These are phyloP conservation scores for Eurytoma adleriae DNA, from an alignment of 2,888 invertebrate genomes.

Conservation along the genomic window DNA sequence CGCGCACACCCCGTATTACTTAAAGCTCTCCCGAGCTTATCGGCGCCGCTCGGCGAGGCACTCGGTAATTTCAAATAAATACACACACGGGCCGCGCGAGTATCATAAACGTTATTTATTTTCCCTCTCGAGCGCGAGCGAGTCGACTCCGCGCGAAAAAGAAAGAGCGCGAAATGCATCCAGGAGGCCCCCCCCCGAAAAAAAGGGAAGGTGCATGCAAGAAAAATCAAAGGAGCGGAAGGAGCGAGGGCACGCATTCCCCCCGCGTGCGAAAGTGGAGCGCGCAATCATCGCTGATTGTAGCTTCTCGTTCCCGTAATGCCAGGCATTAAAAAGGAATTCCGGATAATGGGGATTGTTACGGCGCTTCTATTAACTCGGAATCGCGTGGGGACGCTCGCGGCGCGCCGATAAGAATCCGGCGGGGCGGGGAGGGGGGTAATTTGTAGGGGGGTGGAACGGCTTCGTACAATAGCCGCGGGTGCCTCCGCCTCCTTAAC, in stretches of 20 bases:
- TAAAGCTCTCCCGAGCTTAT: slow-evolving; percentile 31
- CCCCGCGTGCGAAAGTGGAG: slow-evolving; percentile 22
- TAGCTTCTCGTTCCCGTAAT: slow-evolving; percentile 45
- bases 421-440: no score
- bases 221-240: no score
- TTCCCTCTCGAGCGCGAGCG: background rate
- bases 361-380: slow-evolving; percentile 43
- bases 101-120: slow-evolving; percentile 19
- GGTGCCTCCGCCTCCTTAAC: slow-evolving; percentile 16
- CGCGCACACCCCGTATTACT: slow-evolving; percentile 13
- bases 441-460: no score
- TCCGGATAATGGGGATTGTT: slow-evolving; percentile 54
- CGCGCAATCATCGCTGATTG: slow-evolving; percentile 18
- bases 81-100: background rate
- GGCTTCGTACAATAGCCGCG: no score
- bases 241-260: no score
- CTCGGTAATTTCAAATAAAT: slow-evolving; percentile 30
- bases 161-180: background rate
- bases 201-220: background rate
- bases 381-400: slow-evolving; percentile 1
- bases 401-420: slow-evolving; percentile 12
- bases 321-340: slow-evolving; percentile 49
- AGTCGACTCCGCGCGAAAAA: background rate
- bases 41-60: slow-evolving; percentile 26
- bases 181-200: background rate